phyloP scores from a whole-genome alignment of 1,140 invertebrate species.

The Latrodectus geometricus region DNA sequence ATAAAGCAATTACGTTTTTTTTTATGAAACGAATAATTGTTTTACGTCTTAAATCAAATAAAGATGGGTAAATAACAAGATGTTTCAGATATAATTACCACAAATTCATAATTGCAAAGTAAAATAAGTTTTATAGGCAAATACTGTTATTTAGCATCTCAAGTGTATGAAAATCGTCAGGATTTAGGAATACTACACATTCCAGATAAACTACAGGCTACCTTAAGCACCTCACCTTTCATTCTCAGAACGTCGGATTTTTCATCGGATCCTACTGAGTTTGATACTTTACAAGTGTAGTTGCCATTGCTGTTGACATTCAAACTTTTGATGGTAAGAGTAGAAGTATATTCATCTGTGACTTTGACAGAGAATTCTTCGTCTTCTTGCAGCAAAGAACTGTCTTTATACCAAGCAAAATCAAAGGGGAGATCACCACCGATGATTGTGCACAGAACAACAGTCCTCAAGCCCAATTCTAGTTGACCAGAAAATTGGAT shows the following conservation, averaged over 20 bases:
- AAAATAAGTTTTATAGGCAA: no score
- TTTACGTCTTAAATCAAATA: no score
- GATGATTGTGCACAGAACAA: conserved; percentile 70
- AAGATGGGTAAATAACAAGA: no score
- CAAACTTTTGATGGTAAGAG: not conserved
- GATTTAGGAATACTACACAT: no score
- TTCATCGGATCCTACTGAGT: conserved; percentile 37
- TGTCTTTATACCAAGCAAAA: not conserved
- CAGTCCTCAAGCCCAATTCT: conserved; percentile 76
- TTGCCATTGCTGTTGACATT: conserved; percentile 61
- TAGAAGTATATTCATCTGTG: not conserved
- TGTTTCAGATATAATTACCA: no score
- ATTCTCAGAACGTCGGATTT: not conserved
- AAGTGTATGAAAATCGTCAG: no score
- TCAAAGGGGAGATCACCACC: conserved; percentile 1
- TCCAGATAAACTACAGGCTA: not conserved
- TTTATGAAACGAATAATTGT: no score
- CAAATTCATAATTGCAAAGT: no score
- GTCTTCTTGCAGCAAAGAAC: not conserved
- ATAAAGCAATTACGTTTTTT: no score
- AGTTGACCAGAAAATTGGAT: conserved; percentile 70
- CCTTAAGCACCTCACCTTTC: not conserved
- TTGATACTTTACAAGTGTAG: conserved; percentile 61
- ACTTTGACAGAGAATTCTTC: not conserved
- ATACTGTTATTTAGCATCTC: no score